Evolutionary conservation across 2,888 invertebrate species (phyloP), one percentile per base, ranked within the genome.

Genomic region (Troides aeacus): DNA sequence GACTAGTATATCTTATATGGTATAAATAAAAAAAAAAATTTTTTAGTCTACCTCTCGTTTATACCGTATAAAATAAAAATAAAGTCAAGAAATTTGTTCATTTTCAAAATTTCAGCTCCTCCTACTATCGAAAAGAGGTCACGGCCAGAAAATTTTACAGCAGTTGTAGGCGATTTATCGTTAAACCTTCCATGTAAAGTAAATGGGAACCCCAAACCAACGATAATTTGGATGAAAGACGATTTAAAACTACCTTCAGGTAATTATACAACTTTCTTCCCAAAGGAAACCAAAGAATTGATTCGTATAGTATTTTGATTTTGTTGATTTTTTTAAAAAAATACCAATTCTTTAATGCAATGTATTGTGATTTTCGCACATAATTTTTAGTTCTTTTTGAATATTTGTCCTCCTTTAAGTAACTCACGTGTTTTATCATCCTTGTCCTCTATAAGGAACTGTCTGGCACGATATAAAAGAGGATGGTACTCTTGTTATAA

Each of bases 401-500:
- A 39, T 39, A 46, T 8, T 46, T 46, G 8, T 10, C 8, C 15
- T 15, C 5, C 46, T 10, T 46, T 46, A 2, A 5, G 10, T 46
- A 10, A 10, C 15, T 46, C 7, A 46, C 46, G 1, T 46, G 12
- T 46, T 46, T 46, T 50, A 10, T 39, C 10, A 10, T 15, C 46
- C 23, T 56, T 57, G 39, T 24, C 30, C n/a, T 12, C 23, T 18
- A 56, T n/a, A 21, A 88, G 89, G 82, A 39, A 75, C 81, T 15
- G 73, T 79, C n/a, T 82, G 80, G 79, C 79, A 78, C 50, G 77
- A 81, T n/a, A 76, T 83, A 8, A 76, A 79, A 30, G 74, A 76
- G 2, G 80, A 87, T 36, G 86, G 84, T 0, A 81, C 83, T 17
- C 73, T 89, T 6, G 57, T 81, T 2, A 81, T 89, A 39, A 83